Percentiles rank a stretch among this genome's conserved stretches.
phyloP scores from a whole-genome alignment of 2,888 invertebrate genomes.

The Leptinotarsa juncta region DNA sequence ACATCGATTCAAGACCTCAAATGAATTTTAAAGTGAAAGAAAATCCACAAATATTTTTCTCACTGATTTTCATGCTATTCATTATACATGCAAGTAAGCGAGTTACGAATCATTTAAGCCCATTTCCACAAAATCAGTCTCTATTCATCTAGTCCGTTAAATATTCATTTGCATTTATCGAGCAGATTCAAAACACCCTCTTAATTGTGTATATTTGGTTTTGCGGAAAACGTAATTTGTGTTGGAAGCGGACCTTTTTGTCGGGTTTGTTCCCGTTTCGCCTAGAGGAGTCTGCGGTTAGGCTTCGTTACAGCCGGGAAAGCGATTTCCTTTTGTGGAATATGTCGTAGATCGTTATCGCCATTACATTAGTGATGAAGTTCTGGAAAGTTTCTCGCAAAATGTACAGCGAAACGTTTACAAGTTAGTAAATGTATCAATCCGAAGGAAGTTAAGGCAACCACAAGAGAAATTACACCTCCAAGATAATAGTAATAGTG shows the following conservation, averaged over 20 bases:
- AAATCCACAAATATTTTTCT: too few relatives aligned
- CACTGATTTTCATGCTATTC: too few relatives aligned
- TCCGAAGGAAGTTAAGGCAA: too few relatives aligned
- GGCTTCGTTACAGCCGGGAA: conserved; percentile 21
- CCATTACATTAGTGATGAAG: conserved; percentile 6
- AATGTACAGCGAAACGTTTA: too few relatives aligned
- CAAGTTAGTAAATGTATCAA: too few relatives aligned
- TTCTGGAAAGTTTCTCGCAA: background rate
- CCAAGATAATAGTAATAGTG: too few relatives aligned
- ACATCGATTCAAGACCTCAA: too few relatives aligned
- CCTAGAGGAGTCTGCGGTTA: conserved; percentile 6
- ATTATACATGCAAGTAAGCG: background rate
- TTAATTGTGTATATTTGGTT: conserved; percentile 24
- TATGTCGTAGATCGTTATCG: conserved; percentile 8
- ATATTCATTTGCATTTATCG: conserved; percentile 7
- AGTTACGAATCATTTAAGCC: background rate
- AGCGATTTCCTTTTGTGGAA: conserved; percentile 6
- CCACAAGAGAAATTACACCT: too few relatives aligned
- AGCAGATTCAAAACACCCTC: conserved; percentile 7
- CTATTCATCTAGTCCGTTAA: background rate
- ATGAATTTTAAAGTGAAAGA: too few relatives aligned
- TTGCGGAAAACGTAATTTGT: conserved; percentile 17
- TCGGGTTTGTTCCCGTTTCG: background rate
- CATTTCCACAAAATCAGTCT: background rate
- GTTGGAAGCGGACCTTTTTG: background rate